These are phyloP conservation scores for Psilopsiagon aurifrons DNA, from an alignment of 2,113 vertebrate species.

Conservation along the genomic window DNA sequence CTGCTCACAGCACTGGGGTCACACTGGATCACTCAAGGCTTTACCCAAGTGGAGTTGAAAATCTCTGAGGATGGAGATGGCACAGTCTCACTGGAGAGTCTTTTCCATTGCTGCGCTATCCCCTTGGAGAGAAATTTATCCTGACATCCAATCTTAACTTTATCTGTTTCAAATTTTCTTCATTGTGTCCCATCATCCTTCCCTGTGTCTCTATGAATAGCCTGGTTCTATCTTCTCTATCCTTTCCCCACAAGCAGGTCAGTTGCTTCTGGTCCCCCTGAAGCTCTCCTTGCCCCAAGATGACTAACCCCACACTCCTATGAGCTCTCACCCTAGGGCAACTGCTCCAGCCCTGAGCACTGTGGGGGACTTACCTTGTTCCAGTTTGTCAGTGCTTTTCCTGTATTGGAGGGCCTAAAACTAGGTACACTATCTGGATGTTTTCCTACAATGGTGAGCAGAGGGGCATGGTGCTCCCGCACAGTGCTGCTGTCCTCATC, in stretches of 20 bases:
- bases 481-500: neutral
- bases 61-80: neutral
- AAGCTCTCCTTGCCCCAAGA: neutral
- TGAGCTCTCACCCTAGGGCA: neutral
- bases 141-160: neutral
- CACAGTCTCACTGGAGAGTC: neutral
- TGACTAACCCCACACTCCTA: neutral
- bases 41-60: neutral
- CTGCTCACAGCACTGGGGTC: neutral
- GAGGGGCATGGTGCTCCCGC: no score
- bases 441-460: neutral
- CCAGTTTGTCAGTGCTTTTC: neutral
- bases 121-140: neutral
- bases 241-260: neutral
- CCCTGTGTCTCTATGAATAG: neutral
- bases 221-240: neutral
- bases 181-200: neutral
- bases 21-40: neutral
- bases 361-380: neutral
- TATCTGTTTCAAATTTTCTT: neutral
- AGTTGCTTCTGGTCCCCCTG: neutral
- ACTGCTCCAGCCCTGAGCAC: neutral
- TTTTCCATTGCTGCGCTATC: neutral
- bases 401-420: neutral
- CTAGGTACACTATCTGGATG: neutral